Base-by-base conservation (phyloP, 2,888 invertebrate genomes). In the Mesorhabditis belari region DNA sequence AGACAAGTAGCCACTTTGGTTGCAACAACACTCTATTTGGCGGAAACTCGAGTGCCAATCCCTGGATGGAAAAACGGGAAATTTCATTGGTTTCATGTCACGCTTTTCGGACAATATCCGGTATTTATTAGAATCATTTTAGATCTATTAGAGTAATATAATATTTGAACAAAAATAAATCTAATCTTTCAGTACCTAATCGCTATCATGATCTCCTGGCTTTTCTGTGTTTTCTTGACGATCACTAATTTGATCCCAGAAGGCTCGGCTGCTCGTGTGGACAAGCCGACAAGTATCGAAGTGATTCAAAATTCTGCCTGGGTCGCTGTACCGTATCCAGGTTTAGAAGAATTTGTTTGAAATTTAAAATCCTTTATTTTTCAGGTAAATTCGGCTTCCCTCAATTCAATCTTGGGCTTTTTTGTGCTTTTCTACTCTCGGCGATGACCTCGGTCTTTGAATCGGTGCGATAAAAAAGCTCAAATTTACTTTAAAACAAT, bases 371-470 rank as follows among this genome's bases (percentile, higher is more conserved):
- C 49, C 44, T 35, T n/a, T 4, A 17, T 9, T 23, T 52, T 60
- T 58, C 55, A 74, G 74, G 75, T 21, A 76, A 77, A 61, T 79
- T 74, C 62, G 79, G 79, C 12, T 50, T 68, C 12, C 79, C 79
- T 5, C 53, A 62, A 26, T 73, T 79, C 64, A 72, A 77, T 57
- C 67, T 63, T 19, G 75, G 75, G 17, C 73, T 79, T 23, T 71
- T 75, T 55, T 60, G 73, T 23, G 74, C 71, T 17, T 79, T 75
- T 63, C 62, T 78, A 44, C 70, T 79, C 1, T 79, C 79, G 9
- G 77, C 79, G 1, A 69, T 80, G 64, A 77, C 79, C 21, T 76
- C 77, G 0, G 75, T 79, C 5, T 77, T 79, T 65, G 79, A 79
- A 58, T 75, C 75, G 26, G 77, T 73, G 12, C n/a, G 44, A 17